Conservation (phyloP, 2,888 invertebrate genomes). For the Drosophila subquinaria region DNA sequence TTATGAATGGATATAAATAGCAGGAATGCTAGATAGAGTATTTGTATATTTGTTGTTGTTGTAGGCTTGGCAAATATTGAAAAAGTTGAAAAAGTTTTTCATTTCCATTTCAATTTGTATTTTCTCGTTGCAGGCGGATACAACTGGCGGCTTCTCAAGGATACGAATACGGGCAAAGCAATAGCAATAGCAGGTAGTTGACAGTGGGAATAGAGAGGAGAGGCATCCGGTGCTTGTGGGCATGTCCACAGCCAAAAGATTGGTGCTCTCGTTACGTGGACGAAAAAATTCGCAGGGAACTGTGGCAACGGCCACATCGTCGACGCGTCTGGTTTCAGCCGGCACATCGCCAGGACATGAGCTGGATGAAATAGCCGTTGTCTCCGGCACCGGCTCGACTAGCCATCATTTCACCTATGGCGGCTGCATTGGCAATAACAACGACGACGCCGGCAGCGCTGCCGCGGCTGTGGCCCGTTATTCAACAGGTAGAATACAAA, state of each 20-base stretch:
- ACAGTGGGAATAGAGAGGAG: not conserved
- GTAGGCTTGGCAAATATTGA: constrained; percentile 58
- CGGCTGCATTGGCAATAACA: constrained; percentile 77
- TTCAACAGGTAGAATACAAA: constrained; percentile 81
- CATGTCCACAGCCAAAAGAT: constrained; percentile 89
- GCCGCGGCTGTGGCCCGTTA: constrained; percentile 74
- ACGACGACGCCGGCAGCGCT: constrained; percentile 79
- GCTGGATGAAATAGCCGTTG: constrained; percentile 89
- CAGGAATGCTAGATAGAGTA: constrained; percentile 23
- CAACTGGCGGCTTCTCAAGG: constrained; percentile 23
- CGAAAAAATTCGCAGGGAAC: constrained; percentile 85
- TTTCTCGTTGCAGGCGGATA: constrained; percentile 73
- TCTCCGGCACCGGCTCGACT: constrained; percentile 87
- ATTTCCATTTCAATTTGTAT: constrained; percentile 66
- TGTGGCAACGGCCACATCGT: constrained; percentile 83
- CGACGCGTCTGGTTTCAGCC: constrained; percentile 86
- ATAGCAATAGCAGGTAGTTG: constrained; percentile 7
- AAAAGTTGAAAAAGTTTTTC: constrained; percentile 67
- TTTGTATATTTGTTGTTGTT: constrained; percentile 6
- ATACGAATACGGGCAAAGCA: not conserved
- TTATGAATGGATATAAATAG: constrained; percentile 77
- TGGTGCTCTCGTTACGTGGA: constrained; percentile 88
- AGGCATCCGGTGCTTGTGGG: constrained; percentile 72
- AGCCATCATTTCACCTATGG: constrained; percentile 84
- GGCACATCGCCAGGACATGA: constrained; percentile 87